Percentiles rank a stretch among this genome's conserved stretches.
Conservation (phyloP, 2,888 invertebrate genomes). For the Synanthedon myopaeformis region DNA sequence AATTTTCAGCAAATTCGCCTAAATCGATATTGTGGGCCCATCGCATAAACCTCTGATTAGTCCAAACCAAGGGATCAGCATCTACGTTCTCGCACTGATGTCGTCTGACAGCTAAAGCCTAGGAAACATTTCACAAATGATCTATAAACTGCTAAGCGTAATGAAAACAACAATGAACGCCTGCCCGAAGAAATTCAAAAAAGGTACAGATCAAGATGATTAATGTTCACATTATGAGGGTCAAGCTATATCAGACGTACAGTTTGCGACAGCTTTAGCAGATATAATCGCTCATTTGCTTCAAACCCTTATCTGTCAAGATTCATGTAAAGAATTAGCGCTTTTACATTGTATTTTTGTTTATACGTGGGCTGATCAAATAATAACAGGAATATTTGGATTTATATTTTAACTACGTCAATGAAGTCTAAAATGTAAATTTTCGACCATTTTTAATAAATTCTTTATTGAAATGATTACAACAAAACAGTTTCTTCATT, state of each 20-base stretch:
- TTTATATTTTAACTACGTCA: no score
- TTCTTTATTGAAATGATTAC: no score
- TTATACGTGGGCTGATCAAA: no score
- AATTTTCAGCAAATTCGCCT: slow-evolving; percentile 91
- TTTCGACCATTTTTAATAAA: no score
- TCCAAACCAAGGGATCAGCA: slow-evolving; percentile 95
- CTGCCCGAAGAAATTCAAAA: slow-evolving; percentile 20
- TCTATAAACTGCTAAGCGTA: slow-evolving; percentile 6
- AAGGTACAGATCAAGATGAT: slow-evolving; percentile 31
- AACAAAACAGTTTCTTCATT: no score
- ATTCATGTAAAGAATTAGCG: background rate
- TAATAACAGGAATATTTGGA: no score
- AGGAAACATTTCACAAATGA: slow-evolving; percentile 1
- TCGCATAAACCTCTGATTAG: slow-evolving; percentile 92
- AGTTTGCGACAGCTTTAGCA: slow-evolving; percentile 33
- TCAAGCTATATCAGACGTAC: slow-evolving; percentile 20
- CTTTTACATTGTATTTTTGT: no score
- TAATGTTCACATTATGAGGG: slow-evolving; percentile 41
- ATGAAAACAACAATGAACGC: slow-evolving; percentile 23
- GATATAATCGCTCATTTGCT: slow-evolving; percentile 40
- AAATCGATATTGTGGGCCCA: slow-evolving; percentile 96
- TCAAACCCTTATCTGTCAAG: background rate
- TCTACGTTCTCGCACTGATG: slow-evolving; percentile 90
- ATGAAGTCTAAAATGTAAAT: no score
- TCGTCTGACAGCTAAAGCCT: slow-evolving; percentile 88